Conservation (phyloP, 2,888 invertebrate genomes). For the Lasioglossum zephyrum region DNA sequence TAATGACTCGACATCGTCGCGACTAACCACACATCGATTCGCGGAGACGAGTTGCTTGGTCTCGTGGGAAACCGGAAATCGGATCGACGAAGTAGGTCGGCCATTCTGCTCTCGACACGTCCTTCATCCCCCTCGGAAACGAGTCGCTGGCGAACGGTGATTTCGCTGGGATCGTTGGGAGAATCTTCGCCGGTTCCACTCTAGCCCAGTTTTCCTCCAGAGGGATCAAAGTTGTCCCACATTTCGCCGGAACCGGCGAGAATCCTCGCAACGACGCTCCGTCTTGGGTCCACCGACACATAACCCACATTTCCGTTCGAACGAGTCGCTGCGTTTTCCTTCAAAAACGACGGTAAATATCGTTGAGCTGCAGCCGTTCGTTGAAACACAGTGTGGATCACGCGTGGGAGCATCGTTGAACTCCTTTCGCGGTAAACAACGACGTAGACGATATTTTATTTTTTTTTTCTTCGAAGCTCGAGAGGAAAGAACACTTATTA, state of each 20-base stretch:
- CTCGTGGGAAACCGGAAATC: slow-evolving; percentile 59
- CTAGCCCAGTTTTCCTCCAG: not conserved
- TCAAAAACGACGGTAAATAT: not conserved
- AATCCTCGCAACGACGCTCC: not conserved
- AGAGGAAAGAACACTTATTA: slow-evolving; percentile 18
- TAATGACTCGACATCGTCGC: slow-evolving; percentile 66
- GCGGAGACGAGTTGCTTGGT: slow-evolving; percentile 53
- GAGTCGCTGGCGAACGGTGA: slow-evolving; percentile 23
- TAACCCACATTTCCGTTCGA: not conserved
- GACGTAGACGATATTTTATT: not conserved
- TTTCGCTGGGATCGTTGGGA: slow-evolving; percentile 10
- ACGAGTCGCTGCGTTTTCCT: not conserved
- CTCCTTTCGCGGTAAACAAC: slow-evolving; percentile 2
- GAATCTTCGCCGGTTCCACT: not conserved
- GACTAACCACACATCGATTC: slow-evolving; percentile 63
- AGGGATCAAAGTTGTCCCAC: not conserved
- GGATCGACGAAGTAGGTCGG: not conserved
- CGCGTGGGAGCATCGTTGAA: not conserved
- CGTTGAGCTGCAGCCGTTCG: not conserved
- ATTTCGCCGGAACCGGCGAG: not conserved
- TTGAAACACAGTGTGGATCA: not conserved
- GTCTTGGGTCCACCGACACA: not conserved
- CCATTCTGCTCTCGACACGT: slow-evolving; percentile 7
- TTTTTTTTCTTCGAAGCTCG: slow-evolving; percentile 9
- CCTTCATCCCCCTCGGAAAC: not conserved